Evolutionary conservation across 2,113 vertebrate genomes (phyloP).

Genomic region (Corydoras maculifer): DNA sequence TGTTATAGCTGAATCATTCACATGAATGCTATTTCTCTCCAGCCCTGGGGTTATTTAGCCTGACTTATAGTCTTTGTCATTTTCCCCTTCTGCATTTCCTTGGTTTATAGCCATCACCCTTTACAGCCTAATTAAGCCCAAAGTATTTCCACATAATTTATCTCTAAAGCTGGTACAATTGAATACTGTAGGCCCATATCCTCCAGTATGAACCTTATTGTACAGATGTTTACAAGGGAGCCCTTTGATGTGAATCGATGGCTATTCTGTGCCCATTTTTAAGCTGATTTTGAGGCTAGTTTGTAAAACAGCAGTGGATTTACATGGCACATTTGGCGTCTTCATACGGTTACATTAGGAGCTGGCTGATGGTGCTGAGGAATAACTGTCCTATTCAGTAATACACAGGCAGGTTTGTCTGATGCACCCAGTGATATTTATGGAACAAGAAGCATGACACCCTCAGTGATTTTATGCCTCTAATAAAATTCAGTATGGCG

Average conservation of each 20-base stretch:
- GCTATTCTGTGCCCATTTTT: neutral
- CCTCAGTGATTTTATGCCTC: constrained; percentile 34
- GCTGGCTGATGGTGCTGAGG: constrained; percentile 22
- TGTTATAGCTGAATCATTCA: constrained; percentile 30
- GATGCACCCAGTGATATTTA: constrained; percentile 32
- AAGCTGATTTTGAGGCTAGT: neutral
- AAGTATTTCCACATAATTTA: too few species aligned
- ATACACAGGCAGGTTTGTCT: constrained; percentile 30
- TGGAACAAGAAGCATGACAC: constrained; percentile 28
- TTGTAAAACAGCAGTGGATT: neutral
- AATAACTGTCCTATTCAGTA: constrained; percentile 33
- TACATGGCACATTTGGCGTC: constrained; percentile 19
- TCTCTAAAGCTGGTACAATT: neutral
- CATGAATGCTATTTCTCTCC: constrained; percentile 15
- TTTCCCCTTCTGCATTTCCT: neutral
- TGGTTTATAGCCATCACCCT: constrained; percentile 1
- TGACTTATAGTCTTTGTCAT: constrained; percentile 7
- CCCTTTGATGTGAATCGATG: neutral
- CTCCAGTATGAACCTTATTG: too few species aligned
- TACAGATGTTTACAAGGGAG: too few species aligned
- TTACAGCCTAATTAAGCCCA: too few species aligned
- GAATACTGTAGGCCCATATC: neutral
- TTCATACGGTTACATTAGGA: constrained; percentile 23
- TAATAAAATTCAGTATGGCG: constrained; percentile 29
- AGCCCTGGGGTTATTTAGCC: constrained; percentile 19